Conservation (phyloP, 2,888 invertebrate species). For the Seladonia tumulorum region DNA sequence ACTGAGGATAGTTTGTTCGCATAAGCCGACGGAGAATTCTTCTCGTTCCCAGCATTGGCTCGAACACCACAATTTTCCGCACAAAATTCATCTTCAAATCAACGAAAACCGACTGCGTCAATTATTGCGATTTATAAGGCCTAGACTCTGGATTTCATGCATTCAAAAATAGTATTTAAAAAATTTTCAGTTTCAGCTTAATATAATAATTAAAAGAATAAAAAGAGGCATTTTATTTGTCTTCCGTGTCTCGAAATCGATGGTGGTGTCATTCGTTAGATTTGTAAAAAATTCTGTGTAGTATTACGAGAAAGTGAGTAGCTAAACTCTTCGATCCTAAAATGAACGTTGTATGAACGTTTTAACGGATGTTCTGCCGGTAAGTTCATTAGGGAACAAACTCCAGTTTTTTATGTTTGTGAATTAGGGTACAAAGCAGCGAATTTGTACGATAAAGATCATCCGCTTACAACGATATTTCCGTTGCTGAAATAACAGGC, state of each 20-base stretch:
- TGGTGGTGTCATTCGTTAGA: too few relatives aligned
- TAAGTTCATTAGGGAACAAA: too few relatives aligned
- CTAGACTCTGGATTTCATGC: neutral
- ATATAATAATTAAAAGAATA: too few relatives aligned
- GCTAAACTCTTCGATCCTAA: neutral
- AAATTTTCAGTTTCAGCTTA: too few relatives aligned
- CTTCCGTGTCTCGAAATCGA: too few relatives aligned
- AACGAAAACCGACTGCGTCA: neutral
- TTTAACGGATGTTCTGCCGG: too few relatives aligned
- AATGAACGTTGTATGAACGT: neutral
- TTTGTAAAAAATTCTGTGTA: neutral
- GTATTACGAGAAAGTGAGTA: neutral
- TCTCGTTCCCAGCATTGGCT: neutral
- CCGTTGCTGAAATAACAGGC: neutral
- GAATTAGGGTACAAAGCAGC: neutral
- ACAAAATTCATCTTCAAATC: neutral
- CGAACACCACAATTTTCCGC: neutral
- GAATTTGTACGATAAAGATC: neutral
- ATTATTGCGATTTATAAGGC: neutral
- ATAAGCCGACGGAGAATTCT: neutral
- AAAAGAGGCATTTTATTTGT: too few relatives aligned
- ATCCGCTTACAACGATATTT: neutral
- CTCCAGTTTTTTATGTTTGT: neutral
- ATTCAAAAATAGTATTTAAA: too few relatives aligned
- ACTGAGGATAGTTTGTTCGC: slow-evolving; percentile 1